Conservation (phyloP, 2,797 vertebrate genomes). For the Apogon hyalosoma region DNA sequence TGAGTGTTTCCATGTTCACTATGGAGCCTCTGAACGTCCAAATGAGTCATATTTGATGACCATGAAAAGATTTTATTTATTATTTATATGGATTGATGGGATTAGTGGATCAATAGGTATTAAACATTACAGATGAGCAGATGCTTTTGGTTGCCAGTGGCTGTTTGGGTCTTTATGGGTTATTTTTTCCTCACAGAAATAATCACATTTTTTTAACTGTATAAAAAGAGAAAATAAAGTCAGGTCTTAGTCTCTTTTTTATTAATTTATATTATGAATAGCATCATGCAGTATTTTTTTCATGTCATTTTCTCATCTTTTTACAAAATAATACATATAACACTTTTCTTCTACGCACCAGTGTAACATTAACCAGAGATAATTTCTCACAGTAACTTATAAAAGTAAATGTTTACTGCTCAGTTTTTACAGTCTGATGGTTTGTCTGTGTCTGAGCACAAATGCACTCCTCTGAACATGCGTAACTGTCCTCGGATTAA, state of each 20-base stretch:
- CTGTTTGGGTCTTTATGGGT: no score
- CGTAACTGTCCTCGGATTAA: constrained; percentile 26
- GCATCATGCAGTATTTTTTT: constrained; percentile 50
- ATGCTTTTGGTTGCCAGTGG: no score
- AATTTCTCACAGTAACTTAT: constrained; percentile 30
- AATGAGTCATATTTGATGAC: no score
- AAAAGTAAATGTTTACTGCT: constrained; percentile 49
- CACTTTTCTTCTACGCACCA: not conserved
- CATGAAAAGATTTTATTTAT: no score
- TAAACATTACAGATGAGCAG: no score
- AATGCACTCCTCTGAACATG: constrained; percentile 47
- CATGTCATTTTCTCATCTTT: constrained; percentile 24
- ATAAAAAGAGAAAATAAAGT: constrained; percentile 16
- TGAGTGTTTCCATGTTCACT: no score
- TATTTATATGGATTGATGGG: no score
- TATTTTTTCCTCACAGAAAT: not conserved
- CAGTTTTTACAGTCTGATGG: not conserved
- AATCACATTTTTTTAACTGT: not conserved
- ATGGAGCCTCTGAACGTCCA: no score
- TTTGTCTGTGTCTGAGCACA: not conserved
- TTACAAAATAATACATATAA: constrained; percentile 49
- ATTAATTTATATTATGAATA: constrained; percentile 16
- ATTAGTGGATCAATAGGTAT: no score
- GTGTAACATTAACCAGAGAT: constrained; percentile 21
- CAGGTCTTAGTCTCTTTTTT: constrained; percentile 8